phyloP scores from a whole-genome alignment of 1,140 invertebrate genomes.

The Yoshiicerus persimilis region DNA sequence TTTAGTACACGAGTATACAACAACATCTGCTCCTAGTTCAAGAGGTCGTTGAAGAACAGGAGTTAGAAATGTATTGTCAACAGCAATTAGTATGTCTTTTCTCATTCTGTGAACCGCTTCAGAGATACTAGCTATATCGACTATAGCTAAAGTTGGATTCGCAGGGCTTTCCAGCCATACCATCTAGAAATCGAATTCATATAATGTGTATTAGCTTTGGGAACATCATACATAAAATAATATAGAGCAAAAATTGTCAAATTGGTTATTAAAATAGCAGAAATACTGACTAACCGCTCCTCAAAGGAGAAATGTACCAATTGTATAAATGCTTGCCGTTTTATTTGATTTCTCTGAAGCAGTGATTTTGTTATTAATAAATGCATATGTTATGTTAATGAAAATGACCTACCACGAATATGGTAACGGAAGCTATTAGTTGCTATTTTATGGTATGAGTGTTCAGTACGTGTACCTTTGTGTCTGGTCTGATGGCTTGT shows the following conservation, averaged over 20 bases:
- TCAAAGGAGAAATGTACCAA: no score
- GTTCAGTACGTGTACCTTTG: slow-evolving; percentile 26
- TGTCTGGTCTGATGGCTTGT: slow-evolving; percentile 28
- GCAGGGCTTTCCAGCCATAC: slow-evolving; percentile 97
- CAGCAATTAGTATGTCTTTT: slow-evolving; percentile 73
- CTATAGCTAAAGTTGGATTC: slow-evolving; percentile 89
- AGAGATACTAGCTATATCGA: slow-evolving; percentile 78
- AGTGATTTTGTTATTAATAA: no score
- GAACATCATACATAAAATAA: no score
- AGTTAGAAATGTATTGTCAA: slow-evolving; percentile 86
- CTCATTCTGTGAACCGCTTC: slow-evolving; percentile 62
- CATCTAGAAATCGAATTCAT: slow-evolving; percentile 61
- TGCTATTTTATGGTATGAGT: slow-evolving; percentile 46
- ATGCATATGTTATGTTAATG: no score
- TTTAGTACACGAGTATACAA: slow-evolving; percentile 68
- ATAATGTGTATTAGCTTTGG: background rate
- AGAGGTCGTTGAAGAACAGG: slow-evolving; percentile 69
- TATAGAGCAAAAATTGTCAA: no score
- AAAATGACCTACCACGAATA: no score
- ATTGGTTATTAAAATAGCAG: no score
- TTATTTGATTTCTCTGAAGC: no score
- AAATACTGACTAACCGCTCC: no score
- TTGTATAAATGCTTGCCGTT: no score
- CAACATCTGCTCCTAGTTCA: slow-evolving; percentile 66
- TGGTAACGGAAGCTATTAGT: no score